Percentiles rank a stretch among this genome's conserved stretches.
phyloP scores from a whole-genome alignment of 1,140 invertebrate genomes.

The Venturia canescens region DNA sequence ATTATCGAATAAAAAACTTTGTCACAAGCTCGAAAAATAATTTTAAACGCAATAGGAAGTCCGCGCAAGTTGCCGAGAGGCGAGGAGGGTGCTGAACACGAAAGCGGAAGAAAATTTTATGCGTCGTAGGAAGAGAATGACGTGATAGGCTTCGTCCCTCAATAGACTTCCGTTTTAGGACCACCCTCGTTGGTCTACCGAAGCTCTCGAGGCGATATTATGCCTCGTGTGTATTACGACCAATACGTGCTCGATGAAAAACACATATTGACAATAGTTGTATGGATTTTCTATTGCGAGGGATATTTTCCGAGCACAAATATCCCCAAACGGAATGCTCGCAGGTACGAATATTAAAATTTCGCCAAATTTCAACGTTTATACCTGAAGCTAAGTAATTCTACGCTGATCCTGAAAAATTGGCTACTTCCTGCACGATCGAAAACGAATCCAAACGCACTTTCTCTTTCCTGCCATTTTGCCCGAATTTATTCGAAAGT shows the following conservation, averaged over 20 bases:
- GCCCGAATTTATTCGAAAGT: too few relatives aligned
- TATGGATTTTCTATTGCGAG: neutral
- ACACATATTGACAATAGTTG: neutral
- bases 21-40: neutral
- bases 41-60: neutral
- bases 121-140: neutral
- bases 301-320: neutral
- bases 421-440: too few relatives aligned
- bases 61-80: neutral
- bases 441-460: too few relatives aligned
- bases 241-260: neutral
- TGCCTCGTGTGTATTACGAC: neutral
- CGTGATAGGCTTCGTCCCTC: constrained; percentile 29
- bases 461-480: too few relatives aligned
- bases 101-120: neutral
- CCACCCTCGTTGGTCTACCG: constrained; percentile 48
- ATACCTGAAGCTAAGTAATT: neutral
- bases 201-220: neutral
- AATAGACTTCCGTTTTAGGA: constrained; percentile 55
- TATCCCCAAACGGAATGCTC: neutral
- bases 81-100: neutral
- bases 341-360: neutral
- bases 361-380: neutral
- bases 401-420: neutral
- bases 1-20: too few relatives aligned